Base-by-base conservation (phyloP, 2,113 vertebrate species). In the Esox niger region DNA sequence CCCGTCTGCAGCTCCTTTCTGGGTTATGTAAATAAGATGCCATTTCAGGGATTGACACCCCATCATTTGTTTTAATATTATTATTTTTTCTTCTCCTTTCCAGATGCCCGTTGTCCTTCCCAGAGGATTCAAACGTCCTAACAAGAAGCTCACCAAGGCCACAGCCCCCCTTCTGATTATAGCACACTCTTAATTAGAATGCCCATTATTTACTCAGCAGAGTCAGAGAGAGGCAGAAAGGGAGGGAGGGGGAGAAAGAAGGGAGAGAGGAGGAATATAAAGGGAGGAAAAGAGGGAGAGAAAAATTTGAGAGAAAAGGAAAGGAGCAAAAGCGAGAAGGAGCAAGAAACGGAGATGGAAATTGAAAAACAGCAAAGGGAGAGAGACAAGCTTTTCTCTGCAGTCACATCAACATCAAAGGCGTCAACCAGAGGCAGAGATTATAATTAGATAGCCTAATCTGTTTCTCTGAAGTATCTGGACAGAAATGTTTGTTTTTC, bases 401-500 rank as follows among this genome's bases (percentile, higher is more conserved):
- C 81, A 89, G 87, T 85, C 81, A 84, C 85, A 88, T 78, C 79
- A 82, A 87, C 87, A 89, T 90, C 88, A 91, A 91, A 91, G 85
- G 82, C 85, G 68, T 86, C 87, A 87, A 84, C 87, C 80, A 78
- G 84, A 88, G 82, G 79, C 83, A 85, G 84, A 88, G 86, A 90
- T 89, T 83, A 87, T 87, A 88, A 87, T 89, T 88, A 90, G 86
- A 91, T 90, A 86, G 82, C 87, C 80, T 88, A 89, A 89, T 90
- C 84, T 90, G 77, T 85, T 38, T 85, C 85, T 86, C 79, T 86
- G 81, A 84, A 84, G 80, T 84, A 85, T 86, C 80, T 83, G 74
- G 88, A 86, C 84, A 87, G 59, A 73, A 88, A 79, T 85, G 82
- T 90, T 89, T 87, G 83, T 87, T 89, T 88, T 86, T 33, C 32